Evolutionary conservation across 2,888 invertebrate genomes (phyloP).

Genomic region (Fragum whitleyi): DNA sequence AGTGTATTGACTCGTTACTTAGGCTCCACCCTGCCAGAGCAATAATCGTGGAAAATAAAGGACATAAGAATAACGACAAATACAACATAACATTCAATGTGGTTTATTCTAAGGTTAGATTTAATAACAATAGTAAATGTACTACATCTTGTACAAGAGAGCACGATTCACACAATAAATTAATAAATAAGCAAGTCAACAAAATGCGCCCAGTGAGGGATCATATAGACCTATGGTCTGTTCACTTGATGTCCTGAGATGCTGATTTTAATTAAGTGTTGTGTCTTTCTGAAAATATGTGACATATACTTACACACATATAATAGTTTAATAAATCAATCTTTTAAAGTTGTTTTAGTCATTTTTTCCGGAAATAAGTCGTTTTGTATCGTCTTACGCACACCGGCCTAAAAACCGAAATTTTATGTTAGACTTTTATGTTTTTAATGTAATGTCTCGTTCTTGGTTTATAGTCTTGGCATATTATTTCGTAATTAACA

Average conservation of each 20-base stretch:
- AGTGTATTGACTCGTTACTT: too few species aligned
- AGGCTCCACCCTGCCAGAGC: too few species aligned
- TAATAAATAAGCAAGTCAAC: neutral
- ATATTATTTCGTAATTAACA: neutral
- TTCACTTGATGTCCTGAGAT: neutral
- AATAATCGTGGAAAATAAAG: too few species aligned
- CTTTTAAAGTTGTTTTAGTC: neutral
- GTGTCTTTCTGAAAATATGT: too few species aligned
- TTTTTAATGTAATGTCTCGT: neutral
- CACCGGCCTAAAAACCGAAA: neutral
- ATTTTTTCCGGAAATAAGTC: too few species aligned
- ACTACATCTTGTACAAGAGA: constrained; percentile 21
- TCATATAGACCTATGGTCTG: constrained; percentile 48
- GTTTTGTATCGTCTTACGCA: neutral
- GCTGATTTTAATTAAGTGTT: neutral
- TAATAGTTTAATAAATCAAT: too few species aligned
- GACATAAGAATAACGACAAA: too few species aligned
- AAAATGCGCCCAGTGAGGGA: constrained; percentile 64
- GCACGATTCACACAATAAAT: constrained; percentile 34
- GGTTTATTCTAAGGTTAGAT: constrained; percentile 4
- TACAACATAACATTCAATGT: neutral
- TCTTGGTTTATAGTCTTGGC: constrained; percentile 28
- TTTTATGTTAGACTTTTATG: neutral
- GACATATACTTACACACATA: too few species aligned
- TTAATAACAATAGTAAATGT: constrained; percentile 37